phyloP scores from a whole-genome alignment of 2,797 vertebrate species.

The Pseudomugil tenellus region DNA sequence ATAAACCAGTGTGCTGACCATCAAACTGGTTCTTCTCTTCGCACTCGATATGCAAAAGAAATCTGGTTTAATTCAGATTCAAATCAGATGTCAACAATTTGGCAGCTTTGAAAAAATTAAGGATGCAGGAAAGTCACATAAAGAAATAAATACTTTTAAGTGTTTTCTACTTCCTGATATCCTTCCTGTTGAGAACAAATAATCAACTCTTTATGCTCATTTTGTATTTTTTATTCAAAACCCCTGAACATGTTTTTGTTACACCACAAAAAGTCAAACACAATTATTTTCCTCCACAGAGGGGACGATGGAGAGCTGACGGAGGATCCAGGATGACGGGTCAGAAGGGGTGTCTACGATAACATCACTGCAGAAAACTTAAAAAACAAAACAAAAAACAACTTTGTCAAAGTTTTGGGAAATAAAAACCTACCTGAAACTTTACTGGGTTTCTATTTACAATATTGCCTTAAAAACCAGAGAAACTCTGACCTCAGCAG shows the following conservation, averaged over 20 bases:
- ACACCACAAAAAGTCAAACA: slow-evolving; percentile 57
- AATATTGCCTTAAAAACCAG: slow-evolving; percentile 61
- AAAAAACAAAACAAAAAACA: slow-evolving; percentile 12
- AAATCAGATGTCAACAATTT: neutral
- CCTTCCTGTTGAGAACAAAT: neutral
- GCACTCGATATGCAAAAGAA: neutral
- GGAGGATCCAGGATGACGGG: slow-evolving; percentile 44
- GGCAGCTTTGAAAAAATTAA: neutral
- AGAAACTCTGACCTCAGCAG: slow-evolving; percentile 25
- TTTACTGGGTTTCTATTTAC: slow-evolving; percentile 62
- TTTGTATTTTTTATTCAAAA: slow-evolving; percentile 60
- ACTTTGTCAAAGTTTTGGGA: slow-evolving; percentile 33
- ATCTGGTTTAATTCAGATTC: neutral
- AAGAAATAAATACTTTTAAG: neutral
- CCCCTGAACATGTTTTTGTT: slow-evolving; percentile 40
- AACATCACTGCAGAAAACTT: slow-evolving; percentile 32
- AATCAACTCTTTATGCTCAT: neutral
- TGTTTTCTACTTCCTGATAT: neutral
- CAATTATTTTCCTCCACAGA: slow-evolving; percentile 25
- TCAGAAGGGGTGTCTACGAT: slow-evolving; percentile 35
- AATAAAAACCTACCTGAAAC: slow-evolving; percentile 47
- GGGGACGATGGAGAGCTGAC: slow-evolving; percentile 10
- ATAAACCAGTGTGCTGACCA: too few relatives aligned
- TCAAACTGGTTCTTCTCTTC: neutral
- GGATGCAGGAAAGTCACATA: neutral